Conservation (phyloP, 2,888 invertebrate genomes). For the Acholoe squamosa region DNA sequence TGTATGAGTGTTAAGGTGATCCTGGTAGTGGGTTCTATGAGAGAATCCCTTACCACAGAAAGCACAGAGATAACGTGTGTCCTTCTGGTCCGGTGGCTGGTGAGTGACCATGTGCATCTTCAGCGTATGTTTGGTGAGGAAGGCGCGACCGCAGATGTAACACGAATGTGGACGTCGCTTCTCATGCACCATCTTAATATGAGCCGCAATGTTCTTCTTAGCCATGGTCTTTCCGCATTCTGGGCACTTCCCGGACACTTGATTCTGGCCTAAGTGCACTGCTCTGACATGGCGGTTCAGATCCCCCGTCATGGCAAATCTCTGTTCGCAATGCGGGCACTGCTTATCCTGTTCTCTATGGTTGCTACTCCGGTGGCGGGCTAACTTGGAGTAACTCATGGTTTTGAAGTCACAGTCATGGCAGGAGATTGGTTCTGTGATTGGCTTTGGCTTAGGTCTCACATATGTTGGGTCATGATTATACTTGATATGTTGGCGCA, state of each 20-base stretch:
- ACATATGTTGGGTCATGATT: conserved; percentile 52
- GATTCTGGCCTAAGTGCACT: conserved; percentile 21
- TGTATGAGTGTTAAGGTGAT: conserved; percentile 58
- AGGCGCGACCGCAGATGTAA: conserved; percentile 23
- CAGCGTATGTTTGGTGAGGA: conserved; percentile 40
- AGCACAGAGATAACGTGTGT: conserved; percentile 30
- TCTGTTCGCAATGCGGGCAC: conserved; percentile 35
- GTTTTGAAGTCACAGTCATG: background rate
- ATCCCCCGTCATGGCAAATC: conserved; percentile 4
- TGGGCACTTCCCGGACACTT: background rate
- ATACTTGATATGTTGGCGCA: conserved; percentile 44
- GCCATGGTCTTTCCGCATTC: conserved; percentile 42
- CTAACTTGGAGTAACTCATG: background rate
- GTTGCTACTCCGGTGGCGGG: background rate
- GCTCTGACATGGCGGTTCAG: background rate
- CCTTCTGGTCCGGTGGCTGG: conserved; percentile 8
- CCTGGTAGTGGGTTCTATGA: conserved; percentile 5
- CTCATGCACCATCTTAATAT: conserved; percentile 56
- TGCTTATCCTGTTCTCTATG: conserved; percentile 8
- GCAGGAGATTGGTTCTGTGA: background rate
- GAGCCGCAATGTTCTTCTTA: conserved; percentile 46
- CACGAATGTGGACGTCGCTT: conserved; percentile 34
- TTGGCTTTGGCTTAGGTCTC: background rate
- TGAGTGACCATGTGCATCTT: conserved; percentile 44
- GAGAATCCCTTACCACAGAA: conserved; percentile 48